Evolutionary conservation across 1,140 invertebrate species (phyloP).

Genomic region (Pogonus chalceus): DNA sequence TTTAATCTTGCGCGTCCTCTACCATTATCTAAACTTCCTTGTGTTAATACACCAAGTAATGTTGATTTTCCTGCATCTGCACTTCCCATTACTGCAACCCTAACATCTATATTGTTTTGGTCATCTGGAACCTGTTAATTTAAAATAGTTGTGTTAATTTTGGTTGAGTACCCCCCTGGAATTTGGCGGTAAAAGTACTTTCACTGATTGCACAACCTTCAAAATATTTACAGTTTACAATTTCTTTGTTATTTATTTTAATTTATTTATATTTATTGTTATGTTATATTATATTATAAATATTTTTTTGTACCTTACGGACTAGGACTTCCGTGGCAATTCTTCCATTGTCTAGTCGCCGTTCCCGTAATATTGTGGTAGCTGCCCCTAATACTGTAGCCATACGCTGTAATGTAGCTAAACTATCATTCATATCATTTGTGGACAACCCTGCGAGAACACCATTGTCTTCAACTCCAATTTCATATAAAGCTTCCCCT

Average conservation of each 20-base stretch:
- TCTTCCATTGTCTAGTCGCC: slow-evolving; percentile 37
- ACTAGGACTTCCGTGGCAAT: slow-evolving; percentile 81
- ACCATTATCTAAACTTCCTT: slow-evolving; percentile 93
- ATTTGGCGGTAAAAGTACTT: too few species aligned
- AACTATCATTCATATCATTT: slow-evolving; percentile 70
- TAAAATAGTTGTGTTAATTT: slow-evolving; percentile 1
- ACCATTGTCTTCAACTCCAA: slow-evolving; percentile 91
- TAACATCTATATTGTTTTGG: slow-evolving; percentile 79
- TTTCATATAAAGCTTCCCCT: slow-evolving; percentile 93
- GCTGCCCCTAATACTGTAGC: slow-evolving; percentile 72
- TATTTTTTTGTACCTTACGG: slow-evolving; percentile 58
- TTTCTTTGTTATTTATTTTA: too few species aligned
- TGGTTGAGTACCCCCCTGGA: too few species aligned
- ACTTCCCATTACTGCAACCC: slow-evolving; percentile 86
- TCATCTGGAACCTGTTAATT: slow-evolving; percentile 76
- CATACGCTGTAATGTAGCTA: slow-evolving; percentile 77
- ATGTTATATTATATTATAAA: too few species aligned
- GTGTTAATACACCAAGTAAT: slow-evolving; percentile 85
- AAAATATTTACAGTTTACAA: too few species aligned
- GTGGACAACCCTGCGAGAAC: slow-evolving; percentile 67
- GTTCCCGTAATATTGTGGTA: slow-evolving; percentile 48
- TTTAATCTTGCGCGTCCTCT: slow-evolving; percentile 87
- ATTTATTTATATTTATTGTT: too few species aligned
- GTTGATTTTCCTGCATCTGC: slow-evolving; percentile 92
- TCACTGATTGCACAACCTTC: too few species aligned